Base-by-base conservation (phyloP, 1,140 invertebrate genomes). In the Pseudomyrmex concolor region DNA sequence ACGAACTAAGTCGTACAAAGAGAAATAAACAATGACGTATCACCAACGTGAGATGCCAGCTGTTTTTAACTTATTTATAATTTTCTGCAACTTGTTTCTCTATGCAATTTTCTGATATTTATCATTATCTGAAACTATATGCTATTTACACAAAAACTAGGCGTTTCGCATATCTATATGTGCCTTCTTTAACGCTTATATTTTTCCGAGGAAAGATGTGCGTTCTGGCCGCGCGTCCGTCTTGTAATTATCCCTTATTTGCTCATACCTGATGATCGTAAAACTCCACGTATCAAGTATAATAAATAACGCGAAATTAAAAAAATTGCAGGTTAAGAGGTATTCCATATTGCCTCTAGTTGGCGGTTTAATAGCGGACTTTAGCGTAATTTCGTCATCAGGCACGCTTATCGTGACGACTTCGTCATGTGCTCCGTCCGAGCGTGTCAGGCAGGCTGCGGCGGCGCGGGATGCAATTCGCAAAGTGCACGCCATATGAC, bases 401-500 rank as follows among this genome's bases (percentile, higher is more conserved):
- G 76, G 76, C 76, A 68, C 13, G 86, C 72, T 89, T 80, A 78
- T 74, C 87, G 87, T 89, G 87, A 88, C 87, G 54, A n/a, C 45
- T 54, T 88, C 84, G 87, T 88, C 87, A 89, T 89, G 68, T 88
- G 87, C 51, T 74, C 63, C 50, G 59, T n/a, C 48, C 62, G 62
- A 25, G 43, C 68, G 25, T 34, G 34, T 34, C 34, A 62, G 57
- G 81, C 34, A 62, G 57, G 81, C 70, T 72, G 59, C 51, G 70
- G 59, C 68, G 51, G 70, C 67, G 51, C 70, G 70, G 76, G 78
- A 77, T 50, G 76, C 25, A 63, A 87, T 87, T 88, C 71, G 86
- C 85, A 66, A 87, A 82, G 76, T 77, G 76, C 51, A 62, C 83
- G 68, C 85, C 86, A 88, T 88, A 87, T 87, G 86, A 87, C 84